Evolutionary conservation across 1,140 invertebrate genomes (phyloP), one percentile per base, ranked within the genome.

Genomic region (Danaus melanippus): DNA sequence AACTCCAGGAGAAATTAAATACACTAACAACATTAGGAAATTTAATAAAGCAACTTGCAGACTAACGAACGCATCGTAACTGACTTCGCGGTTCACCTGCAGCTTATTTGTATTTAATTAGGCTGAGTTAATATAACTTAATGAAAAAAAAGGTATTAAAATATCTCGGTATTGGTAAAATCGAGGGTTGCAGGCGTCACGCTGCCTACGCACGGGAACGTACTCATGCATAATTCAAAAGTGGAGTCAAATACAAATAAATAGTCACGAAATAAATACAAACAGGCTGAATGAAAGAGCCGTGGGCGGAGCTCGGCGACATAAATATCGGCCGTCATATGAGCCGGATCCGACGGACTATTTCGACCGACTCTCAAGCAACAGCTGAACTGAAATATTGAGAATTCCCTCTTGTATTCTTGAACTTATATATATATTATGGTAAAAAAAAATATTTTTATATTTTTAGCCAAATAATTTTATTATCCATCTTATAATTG

Each of bases 261-360:
- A 86, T 84, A 82, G 83, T 73, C 78, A 83, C 72, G 76, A 77
- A 85, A 85, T 82, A 85, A 83, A 85, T 85, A 84, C 76, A 85
- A 85, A 84, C 80, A 78, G 77, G 75, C 79, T 78, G 82, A 86
- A 84, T 82, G 77, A 72, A 81, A 78, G 73, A 73, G 69, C 72
- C 64, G 70, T 80, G 78, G 83, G 83, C 79, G 83, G 79, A 72
- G 75, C 83, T 48, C 59, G 52, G 72, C 80, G 76, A 81, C 83
- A 84, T 86, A 83, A 86, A 86, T 86, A 86, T 80, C 75, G 73
- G 64, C 58, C 67, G 78, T 81, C 79, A 81, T 81, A 83, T 70
- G 72, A 74, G 62, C 76, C 71, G 76, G 76, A 74, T 78, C 76
- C 74, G 63, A 58, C 63, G 64, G 66, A 72, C 76, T 84, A 84